phyloP scores from a whole-genome alignment of 2,797 vertebrate genomes.

The Rousettus madagascariensis region DNA sequence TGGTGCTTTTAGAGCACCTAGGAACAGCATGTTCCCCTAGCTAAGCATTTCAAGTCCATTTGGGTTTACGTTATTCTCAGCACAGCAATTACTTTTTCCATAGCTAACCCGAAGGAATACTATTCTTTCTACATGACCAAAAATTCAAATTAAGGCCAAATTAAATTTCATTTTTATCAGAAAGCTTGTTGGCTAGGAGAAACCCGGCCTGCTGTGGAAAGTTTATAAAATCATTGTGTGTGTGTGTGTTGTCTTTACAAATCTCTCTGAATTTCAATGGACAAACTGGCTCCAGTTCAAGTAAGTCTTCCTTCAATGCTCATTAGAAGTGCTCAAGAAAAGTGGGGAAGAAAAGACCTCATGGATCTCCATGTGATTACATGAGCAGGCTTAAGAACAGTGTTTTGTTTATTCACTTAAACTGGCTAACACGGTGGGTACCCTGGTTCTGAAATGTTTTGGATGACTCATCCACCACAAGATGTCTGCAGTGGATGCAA shows the following conservation, averaged over 20 bases:
- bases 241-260: not conserved
- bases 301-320: not conserved
- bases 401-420: not conserved
- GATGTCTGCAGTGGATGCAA: not conserved
- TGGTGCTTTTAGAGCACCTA: not conserved
- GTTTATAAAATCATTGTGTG: not conserved
- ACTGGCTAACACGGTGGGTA: not conserved
- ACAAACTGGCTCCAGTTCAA: not conserved
- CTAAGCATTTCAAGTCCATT: conserved; percentile 45
- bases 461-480: not conserved
- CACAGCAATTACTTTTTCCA: not conserved
- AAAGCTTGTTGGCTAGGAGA: conserved; percentile 12
- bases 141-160: not conserved
- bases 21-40: conserved; percentile 4
- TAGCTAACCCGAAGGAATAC: not conserved
- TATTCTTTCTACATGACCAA: conserved; percentile 21
- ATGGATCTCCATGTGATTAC: not conserved
- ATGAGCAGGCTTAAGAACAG: not conserved
- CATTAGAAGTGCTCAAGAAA: not conserved
- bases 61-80: not conserved
- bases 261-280: not conserved
- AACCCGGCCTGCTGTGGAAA: not conserved
- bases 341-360: not conserved
- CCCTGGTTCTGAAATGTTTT: conserved; percentile 31
- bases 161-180: conserved; percentile 26